Percentiles rank a stretch among this genome's conserved stretches.
Conservation (phyloP, 2,888 invertebrate species). For the Rhaphigaster nebulosa region DNA sequence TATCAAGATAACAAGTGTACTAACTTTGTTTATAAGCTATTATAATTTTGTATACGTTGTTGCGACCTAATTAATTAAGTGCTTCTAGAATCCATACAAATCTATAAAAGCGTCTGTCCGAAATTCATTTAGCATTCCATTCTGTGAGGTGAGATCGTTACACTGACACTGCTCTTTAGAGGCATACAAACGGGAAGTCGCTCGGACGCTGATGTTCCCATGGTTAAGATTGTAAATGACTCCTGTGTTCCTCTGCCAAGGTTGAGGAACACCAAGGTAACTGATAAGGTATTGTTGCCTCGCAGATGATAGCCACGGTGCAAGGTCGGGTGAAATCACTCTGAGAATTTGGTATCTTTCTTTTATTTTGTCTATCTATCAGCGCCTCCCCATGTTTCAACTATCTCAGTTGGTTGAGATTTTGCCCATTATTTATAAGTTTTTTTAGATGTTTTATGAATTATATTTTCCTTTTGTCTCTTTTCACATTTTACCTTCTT, state of each 20-base stretch:
- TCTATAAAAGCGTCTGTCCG: no score
- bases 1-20: no score
- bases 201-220: neutral
- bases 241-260: neutral
- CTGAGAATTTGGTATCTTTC: neutral
- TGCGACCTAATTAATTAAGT: no score
- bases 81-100: no score
- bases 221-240: constrained; percentile 35
- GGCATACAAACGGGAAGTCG: neutral
- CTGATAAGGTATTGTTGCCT: constrained; percentile 24
- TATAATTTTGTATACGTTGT: no score
- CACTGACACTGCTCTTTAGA: no score
- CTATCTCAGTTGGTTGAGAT: neutral
- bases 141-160: neutral
- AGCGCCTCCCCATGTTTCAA: neutral
- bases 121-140: neutral
- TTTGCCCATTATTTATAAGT: neutral
- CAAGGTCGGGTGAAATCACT: neutral
- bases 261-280: constrained; percentile 11
- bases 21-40: no score
- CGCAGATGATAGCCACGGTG: neutral
- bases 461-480: no score
- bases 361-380: neutral
- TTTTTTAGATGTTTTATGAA: neutral
- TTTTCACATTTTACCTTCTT: neutral